Percentiles rank a stretch among this genome's conserved stretches.
phyloP scores from a whole-genome alignment of 2,888 invertebrate genomes.

The Aphrophora alni region DNA sequence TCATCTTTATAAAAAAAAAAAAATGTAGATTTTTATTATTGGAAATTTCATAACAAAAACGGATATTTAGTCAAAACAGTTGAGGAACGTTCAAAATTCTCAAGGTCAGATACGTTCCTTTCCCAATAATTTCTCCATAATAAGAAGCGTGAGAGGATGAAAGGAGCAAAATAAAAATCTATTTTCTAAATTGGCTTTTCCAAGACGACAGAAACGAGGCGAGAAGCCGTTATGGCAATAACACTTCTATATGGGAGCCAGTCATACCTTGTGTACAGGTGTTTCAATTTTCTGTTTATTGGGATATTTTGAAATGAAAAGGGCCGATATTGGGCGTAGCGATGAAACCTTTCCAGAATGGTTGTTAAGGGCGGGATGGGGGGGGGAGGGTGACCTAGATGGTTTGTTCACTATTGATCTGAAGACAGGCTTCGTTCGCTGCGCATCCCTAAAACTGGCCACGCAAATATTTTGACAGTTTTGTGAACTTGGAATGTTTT shows the following conservation, averaged over 20 bases:
- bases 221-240: background rate
- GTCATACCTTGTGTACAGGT: background rate
- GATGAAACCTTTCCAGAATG: background rate
- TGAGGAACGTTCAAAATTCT: too few relatives aligned
- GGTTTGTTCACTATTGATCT: background rate
- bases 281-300: conserved; percentile 35
- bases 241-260: background rate
- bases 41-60: too few relatives aligned
- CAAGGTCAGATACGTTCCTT: too few relatives aligned
- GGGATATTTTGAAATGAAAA: conserved; percentile 30
- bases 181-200: background rate
- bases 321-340: background rate
- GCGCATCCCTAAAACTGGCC: background rate
- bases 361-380: background rate
- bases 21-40: too few relatives aligned
- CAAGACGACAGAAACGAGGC: background rate
- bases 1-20: too few relatives aligned
- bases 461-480: conserved; percentile 4
- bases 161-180: background rate
- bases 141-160: background rate
- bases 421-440: background rate
- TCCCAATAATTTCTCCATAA: too few relatives aligned
- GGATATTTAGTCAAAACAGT: too few relatives aligned
- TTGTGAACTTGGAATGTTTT: background rate
- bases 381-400: background rate